Conservation (phyloP, 2,113 vertebrate species). For the Pedetes capensis region DNA sequence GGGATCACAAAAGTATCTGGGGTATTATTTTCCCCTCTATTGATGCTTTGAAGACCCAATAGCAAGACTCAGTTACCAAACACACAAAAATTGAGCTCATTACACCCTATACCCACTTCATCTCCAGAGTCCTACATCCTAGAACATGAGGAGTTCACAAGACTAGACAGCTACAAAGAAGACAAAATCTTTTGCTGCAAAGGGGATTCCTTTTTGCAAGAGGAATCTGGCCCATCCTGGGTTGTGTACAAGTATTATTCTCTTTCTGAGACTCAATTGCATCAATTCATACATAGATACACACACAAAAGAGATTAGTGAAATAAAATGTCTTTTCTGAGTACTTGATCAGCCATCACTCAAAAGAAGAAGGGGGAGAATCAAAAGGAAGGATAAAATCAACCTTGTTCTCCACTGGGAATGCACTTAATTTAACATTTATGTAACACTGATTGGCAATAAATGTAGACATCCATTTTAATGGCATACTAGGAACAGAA, state of each 20-base stretch:
- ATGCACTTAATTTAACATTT: neutral
- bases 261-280: neutral
- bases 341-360: neutral
- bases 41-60: neutral
- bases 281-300: neutral
- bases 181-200: neutral
- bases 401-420: neutral
- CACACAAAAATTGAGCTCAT: neutral
- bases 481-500: neutral
- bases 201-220: neutral
- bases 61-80: neutral
- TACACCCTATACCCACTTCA: neutral
- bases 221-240: neutral
- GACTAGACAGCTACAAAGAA: neutral
- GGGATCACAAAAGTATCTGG: neutral
- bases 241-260: neutral
- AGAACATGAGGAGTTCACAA: neutral
- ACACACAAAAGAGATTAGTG: neutral
- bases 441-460: neutral
- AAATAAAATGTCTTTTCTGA: constrained; percentile 11
- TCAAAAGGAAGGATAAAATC: neutral
- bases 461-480: neutral
- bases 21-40: neutral
- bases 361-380: neutral
- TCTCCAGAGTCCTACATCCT: neutral